Percentiles rank a stretch among this genome's conserved stretches.
phyloP scores from a whole-genome alignment of 2,888 invertebrate genomes.

The Dysmachus trigonus region DNA sequence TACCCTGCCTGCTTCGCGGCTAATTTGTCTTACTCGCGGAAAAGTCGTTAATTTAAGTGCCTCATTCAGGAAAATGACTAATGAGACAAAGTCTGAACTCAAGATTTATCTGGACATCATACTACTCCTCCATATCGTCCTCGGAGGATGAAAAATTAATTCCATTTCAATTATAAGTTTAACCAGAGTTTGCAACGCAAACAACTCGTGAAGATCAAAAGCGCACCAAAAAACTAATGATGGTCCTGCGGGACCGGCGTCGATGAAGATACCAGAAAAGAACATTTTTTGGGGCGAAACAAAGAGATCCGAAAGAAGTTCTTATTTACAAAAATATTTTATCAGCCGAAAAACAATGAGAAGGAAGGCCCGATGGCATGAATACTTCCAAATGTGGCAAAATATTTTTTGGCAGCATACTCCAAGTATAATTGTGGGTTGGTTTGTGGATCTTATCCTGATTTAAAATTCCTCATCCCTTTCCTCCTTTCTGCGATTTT shows the following conservation, averaged over 20 bases:
- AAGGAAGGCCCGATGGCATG: neutral
- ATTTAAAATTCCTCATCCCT: slow-evolving; percentile 7
- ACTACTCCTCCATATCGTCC: neutral
- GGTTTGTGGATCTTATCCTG: slow-evolving; percentile 2
- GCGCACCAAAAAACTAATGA: neutral
- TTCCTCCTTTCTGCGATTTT: neutral
- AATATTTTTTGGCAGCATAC: slow-evolving; percentile 8
- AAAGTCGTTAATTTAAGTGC: neutral
- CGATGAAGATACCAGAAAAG: slow-evolving; percentile 22
- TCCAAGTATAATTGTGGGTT: neutral
- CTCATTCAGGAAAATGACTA: neutral
- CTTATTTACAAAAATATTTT: slow-evolving; percentile 31
- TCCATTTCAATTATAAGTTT: neutral
- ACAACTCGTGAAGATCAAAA: neutral
- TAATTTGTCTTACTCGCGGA: neutral
- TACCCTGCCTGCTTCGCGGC: neutral
- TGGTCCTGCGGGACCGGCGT: neutral
- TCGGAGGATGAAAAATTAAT: neutral
- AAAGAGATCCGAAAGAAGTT: slow-evolving; percentile 13
- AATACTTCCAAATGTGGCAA: slow-evolving; percentile 21
- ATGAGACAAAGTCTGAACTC: neutral
- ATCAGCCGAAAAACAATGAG: slow-evolving; percentile 33
- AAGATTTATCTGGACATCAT: neutral
- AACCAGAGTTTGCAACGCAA: neutral
- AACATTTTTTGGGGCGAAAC: neutral